Base-by-base conservation (phyloP, 1,140 invertebrate genomes). In the Pseudomyrmex flavicornis region DNA sequence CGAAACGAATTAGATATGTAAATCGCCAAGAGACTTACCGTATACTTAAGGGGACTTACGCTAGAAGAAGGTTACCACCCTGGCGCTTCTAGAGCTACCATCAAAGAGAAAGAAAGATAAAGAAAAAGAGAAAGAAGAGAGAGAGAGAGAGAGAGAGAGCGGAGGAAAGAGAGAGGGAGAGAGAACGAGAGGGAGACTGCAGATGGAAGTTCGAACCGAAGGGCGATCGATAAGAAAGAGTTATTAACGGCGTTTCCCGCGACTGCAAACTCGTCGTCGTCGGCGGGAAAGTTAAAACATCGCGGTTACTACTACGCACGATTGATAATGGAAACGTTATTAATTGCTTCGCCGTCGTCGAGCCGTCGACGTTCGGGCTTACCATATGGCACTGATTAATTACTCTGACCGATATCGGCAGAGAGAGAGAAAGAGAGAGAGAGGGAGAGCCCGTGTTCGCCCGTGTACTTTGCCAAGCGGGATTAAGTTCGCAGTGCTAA, bases 321-420 rank as follows among this genome's bases (percentile, higher is more conserved):
- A 85, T 82, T 86, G 86, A 89, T 88, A 88, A 89, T 88, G 87
- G 87, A 84, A 73, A 83, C 84, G 72, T 89, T 89, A 89, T 89
- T 89, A 89, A 89, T 89, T 89, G 88, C 88, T 82, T 50, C 72
- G 66, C 75, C 85, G 65, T 70, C 87, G 82, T 74, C 62, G 86
- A 75, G 48, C 88, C 75, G 84, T 56, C 87, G 84, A 85, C 88
- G 80, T 70, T 73, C 74, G 62, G 65, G 87, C 87, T 88, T 86
- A 88, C 82, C 88, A 88, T 88, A 89, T 84, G 88, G 88, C 88
- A 88, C 88, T 89, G 88, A 89, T 89, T 89, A 88, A 89, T 89
- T 86, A 83, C 84, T 50, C 69, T 65, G 84, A 86, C 87, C 87
- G 82, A 74, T 85, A 85, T 80, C 65, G 79, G 59, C 26, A 35